Percentiles rank a stretch among this genome's conserved stretches.
Evolutionary conservation across 2,797 vertebrate genomes (phyloP).

Genomic region (Enteromius unitaeniatus): DNA sequence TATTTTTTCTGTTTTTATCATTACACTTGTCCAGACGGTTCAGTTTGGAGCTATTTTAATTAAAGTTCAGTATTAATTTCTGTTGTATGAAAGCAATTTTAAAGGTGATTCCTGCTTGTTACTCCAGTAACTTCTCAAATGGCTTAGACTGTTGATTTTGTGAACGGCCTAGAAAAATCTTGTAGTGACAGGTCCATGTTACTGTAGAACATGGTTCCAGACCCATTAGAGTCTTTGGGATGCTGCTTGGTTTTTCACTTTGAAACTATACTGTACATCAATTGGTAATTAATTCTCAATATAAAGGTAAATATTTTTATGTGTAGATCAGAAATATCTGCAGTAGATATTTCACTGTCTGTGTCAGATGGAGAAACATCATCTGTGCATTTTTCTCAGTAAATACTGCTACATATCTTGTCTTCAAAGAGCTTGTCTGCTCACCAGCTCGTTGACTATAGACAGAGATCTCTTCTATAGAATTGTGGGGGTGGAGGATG

Average conservation of each 20-base stretch:
- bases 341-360: background rate
- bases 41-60: background rate
- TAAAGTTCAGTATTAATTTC: background rate
- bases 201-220: background rate
- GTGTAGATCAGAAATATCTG: background rate
- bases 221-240: background rate
- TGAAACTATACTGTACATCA: background rate
- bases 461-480: background rate
- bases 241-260: background rate
- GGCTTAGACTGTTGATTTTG: background rate
- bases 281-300: background rate
- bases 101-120: background rate
- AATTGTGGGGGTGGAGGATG: conserved; percentile 41
- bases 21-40: background rate
- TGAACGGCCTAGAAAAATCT: background rate
- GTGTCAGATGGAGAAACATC: background rate
- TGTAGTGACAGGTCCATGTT: background rate
- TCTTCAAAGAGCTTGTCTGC: conserved; percentile 13
- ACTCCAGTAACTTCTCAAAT: background rate
- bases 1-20: background rate
- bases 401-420: background rate
- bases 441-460: background rate
- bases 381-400: background rate
- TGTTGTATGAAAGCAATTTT: background rate
- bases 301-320: no score